phyloP scores from a whole-genome alignment of 1,140 invertebrate species.

The Hyles euphorbiae region DNA sequence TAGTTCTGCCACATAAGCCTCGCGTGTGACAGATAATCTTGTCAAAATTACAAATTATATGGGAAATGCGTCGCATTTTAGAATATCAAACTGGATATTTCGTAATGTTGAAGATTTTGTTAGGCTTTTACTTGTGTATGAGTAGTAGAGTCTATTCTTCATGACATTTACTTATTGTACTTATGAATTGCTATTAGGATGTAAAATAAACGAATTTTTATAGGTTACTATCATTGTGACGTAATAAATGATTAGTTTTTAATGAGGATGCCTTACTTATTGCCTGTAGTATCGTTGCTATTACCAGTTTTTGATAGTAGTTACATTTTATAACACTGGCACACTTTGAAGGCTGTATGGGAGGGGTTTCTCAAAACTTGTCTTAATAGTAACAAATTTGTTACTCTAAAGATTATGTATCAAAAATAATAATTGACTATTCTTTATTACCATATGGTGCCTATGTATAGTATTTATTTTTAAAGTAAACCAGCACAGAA shows the following conservation, averaged over 20 bases:
- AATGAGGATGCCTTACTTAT: background rate
- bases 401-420: no score
- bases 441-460: no score
- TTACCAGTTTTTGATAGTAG: no score
- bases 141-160: background rate
- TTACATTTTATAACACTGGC: no score
- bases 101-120: conserved; percentile 23
- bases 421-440: no score
- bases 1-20: conserved; percentile 67
- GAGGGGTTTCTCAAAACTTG: no score
- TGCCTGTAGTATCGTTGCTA: no score
- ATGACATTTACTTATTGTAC: background rate
- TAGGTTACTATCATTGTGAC: conserved; percentile 59
- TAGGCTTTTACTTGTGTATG: no score
- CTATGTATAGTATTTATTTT: no score
- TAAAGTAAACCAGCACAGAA: no score
- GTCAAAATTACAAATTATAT: conserved; percentile 56
- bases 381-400: no score
- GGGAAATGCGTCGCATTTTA: conserved; percentile 44
- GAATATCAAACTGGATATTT: conserved; percentile 8
- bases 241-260: conserved; percentile 48
- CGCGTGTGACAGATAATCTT: conserved; percentile 61
- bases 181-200: background rate
- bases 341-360: no score
- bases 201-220: conserved; percentile 17